phyloP scores from a whole-genome alignment of 2,888 invertebrate species.

The Folsomia candida region DNA sequence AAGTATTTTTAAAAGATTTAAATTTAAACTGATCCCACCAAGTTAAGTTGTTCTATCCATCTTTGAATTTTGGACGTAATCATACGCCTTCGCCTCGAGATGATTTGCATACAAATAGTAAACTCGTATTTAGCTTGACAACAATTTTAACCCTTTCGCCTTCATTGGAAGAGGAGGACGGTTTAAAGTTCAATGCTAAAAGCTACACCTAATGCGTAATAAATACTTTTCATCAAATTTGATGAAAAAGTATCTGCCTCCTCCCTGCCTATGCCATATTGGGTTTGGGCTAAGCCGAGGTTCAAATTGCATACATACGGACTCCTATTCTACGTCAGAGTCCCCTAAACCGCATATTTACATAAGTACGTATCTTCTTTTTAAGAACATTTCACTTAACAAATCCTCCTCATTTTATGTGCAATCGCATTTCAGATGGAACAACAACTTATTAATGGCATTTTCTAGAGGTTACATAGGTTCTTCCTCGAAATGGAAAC shows the following conservation, averaged over 20 bases:
- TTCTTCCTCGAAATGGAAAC: background rate
- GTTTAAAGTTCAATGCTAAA: too few relatives aligned
- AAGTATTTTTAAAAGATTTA: background rate
- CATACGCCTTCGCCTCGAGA: slow-evolving; percentile 9
- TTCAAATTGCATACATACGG: background rate
- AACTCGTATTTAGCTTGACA: background rate
- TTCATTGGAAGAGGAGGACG: too few relatives aligned
- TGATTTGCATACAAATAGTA: slow-evolving; percentile 12
- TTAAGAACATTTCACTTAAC: background rate
- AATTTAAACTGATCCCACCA: background rate
- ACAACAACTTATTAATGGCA: background rate
- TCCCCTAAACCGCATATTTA: too few relatives aligned
- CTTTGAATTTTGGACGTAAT: slow-evolving; percentile 2
- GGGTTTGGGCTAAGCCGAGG: background rate
- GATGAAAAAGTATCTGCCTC: too few relatives aligned
- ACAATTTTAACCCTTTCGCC: background rate
- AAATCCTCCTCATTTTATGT: background rate
- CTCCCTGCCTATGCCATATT: background rate
- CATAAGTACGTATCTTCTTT: background rate
- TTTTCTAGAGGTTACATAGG: background rate
- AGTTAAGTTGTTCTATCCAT: background rate
- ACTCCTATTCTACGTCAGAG: too few relatives aligned
- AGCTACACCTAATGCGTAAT: background rate
- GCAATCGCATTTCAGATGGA: background rate
- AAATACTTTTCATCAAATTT: too few relatives aligned